Base-by-base conservation (phyloP, 2,113 vertebrate genomes). In the Notothenia rossii region DNA sequence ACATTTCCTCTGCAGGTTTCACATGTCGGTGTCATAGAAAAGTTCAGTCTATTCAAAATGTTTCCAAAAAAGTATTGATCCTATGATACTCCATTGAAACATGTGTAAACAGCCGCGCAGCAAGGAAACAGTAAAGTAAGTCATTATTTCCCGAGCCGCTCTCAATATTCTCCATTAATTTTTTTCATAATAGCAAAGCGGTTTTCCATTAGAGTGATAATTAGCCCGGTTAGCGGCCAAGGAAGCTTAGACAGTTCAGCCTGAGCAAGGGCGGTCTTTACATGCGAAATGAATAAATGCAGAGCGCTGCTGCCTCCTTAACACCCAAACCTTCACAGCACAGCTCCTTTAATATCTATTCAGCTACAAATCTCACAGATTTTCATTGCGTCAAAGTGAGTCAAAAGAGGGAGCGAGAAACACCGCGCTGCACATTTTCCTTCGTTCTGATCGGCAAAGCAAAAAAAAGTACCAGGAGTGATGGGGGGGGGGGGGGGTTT, bases 201-300 rank as follows among this genome's bases (percentile, higher is more conserved):
- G 40, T 85, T 13, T 12, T 84, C 58, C 77, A 61, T 88, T 82
- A 73, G 22, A 17, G 62, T 15, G 66, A 67, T 79, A 89, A 89
- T 87, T 68, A 85, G 56, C 14, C 56, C 22, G 17, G 75, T 77
- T 84, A 51, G 49, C 82, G 76, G 71, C 54, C 74, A 75, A 68
- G 71, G 54, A 69, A 75, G 80, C 65, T 22, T 53, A 83, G 64
- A 75, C 55, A 14, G 46, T 68, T 20, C 64, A 65, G 70, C 65
- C 54, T 72, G 43, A 78, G 79, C 69, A 13, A 78, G 69, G 68
- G 75, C 80, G 15, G 33, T 72, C n/a, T 68, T 12, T 22, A 50
- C 50, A 82, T 86, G 58, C 80, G 87, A 81, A 46, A 90, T 91
- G 84, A 72, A 84, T 89, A 67, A 84, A 87, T 74, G 79, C 82